Conservation (phyloP, 2,797 vertebrate species). For the Gallirallus australis region DNA sequence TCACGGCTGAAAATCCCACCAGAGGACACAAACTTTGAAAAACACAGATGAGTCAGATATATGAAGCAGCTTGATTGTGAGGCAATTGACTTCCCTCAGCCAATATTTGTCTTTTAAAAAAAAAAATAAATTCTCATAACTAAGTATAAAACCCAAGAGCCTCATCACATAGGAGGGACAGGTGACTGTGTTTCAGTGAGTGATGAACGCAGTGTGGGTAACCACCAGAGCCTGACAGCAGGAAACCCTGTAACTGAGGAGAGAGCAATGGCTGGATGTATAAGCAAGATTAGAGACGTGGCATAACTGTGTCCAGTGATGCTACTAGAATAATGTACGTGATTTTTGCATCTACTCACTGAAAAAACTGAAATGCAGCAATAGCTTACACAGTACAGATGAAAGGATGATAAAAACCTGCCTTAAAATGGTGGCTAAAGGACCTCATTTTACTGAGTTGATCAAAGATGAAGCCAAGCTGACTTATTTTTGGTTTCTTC, state of each 20-base stretch:
- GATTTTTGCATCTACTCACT: background rate
- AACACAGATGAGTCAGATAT: background rate
- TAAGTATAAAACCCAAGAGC: background rate
- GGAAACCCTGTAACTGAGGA: background rate
- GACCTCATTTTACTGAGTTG: background rate
- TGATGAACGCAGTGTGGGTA: background rate
- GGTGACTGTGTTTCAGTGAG: background rate
- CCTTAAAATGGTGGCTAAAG: background rate
- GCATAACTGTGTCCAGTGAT: background rate
- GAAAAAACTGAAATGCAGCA: background rate
- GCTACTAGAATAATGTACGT: background rate
- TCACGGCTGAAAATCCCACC: background rate
- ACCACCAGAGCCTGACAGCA: background rate
- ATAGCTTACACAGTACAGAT: background rate
- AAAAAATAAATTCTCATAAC: background rate
- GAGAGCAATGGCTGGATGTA: background rate
- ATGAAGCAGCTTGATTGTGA: background rate
- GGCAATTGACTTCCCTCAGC: background rate
- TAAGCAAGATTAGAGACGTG: background rate
- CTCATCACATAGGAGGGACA: fast-evolving
- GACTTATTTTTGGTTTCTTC: background rate
- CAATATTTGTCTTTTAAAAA: background rate
- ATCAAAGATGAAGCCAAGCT: background rate
- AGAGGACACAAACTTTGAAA: background rate
- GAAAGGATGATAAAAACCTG: background rate